Conservation (phyloP, 2,113 vertebrate species). For the Rhinolophus ferrumequinum region DNA sequence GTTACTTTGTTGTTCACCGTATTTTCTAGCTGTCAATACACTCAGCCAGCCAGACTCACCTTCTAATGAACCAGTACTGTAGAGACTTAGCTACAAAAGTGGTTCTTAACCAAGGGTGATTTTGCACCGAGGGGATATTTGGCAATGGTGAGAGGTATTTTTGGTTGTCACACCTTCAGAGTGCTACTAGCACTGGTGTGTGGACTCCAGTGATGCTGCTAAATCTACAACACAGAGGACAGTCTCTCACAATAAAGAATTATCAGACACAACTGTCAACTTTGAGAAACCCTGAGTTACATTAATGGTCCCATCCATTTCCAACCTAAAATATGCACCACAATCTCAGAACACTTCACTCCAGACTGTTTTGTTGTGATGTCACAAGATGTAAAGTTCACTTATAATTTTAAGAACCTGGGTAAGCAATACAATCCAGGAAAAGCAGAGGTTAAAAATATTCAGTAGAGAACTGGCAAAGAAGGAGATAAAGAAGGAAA, state of each 20-base stretch:
- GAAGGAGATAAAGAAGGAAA: slow-evolving; percentile 51
- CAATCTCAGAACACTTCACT: background rate
- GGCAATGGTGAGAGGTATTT: background rate
- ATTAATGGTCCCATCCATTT: background rate
- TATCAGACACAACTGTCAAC: background rate
- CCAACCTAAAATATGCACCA: slow-evolving; percentile 16
- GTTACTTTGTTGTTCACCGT: background rate
- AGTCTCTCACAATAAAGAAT: background rate
- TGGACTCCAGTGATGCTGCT: background rate
- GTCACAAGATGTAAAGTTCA: slow-evolving; percentile 16
- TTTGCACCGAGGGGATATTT: background rate
- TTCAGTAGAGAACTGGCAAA: background rate
- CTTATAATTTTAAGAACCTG: slow-evolving; percentile 20
- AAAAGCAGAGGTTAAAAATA: slow-evolving; percentile 34
- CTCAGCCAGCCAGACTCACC: background rate
- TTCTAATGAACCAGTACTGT: background rate
- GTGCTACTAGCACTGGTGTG: background rate
- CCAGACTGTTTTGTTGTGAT: background rate
- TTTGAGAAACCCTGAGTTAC: background rate
- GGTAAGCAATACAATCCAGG: slow-evolving; percentile 26
- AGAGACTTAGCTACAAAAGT: background rate
- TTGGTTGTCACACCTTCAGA: background rate
- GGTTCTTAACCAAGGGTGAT: background rate
- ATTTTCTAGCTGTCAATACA: background rate
- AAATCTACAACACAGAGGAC: background rate